phyloP scores from a whole-genome alignment of 2,113 vertebrate genomes.

The Macquaria australasica region DNA sequence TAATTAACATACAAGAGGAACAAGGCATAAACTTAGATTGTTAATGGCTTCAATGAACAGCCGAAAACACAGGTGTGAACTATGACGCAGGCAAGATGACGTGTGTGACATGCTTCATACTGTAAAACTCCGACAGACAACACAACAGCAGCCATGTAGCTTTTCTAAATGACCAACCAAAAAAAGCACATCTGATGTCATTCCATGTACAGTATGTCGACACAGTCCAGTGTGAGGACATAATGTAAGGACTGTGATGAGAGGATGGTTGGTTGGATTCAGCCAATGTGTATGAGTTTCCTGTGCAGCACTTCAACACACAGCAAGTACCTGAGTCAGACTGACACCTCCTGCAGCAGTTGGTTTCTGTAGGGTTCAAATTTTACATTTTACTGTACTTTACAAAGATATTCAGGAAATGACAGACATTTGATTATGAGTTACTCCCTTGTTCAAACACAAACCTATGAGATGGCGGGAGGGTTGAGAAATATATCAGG shows the following conservation, averaged over 20 bases:
- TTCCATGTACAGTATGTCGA: conserved; percentile 40
- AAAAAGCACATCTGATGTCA: conserved; percentile 50
- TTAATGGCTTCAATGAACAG: conserved; percentile 35
- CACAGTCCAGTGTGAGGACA: conserved; percentile 40
- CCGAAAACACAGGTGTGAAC: conserved; percentile 26
- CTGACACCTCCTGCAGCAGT: conserved; percentile 87
- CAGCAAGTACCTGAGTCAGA: conserved; percentile 85
- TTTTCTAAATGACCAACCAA: conserved; percentile 51
- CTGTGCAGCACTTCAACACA: conserved; percentile 70
- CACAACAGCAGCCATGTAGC: conserved; percentile 68
- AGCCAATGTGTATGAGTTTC: conserved; percentile 63
- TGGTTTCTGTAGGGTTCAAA: conserved; percentile 87
- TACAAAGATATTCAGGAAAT: conserved; percentile 53
- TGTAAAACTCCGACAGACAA: conserved; percentile 57
- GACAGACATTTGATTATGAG: conserved; percentile 34
- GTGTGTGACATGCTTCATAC: conserved; percentile 68
- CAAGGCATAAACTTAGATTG: conserved; percentile 27
- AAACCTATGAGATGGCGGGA: not conserved
- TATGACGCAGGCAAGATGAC: conserved; percentile 57
- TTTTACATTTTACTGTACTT: conserved; percentile 84
- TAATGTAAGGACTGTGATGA: conserved; percentile 46
- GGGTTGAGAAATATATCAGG: not conserved
- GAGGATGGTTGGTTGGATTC: conserved; percentile 60
- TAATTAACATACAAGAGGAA: conserved; percentile 33
- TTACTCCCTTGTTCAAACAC: conserved; percentile 2